phyloP scores from a whole-genome alignment of 2,888 invertebrate genomes.

The Erannis defoliaria region DNA sequence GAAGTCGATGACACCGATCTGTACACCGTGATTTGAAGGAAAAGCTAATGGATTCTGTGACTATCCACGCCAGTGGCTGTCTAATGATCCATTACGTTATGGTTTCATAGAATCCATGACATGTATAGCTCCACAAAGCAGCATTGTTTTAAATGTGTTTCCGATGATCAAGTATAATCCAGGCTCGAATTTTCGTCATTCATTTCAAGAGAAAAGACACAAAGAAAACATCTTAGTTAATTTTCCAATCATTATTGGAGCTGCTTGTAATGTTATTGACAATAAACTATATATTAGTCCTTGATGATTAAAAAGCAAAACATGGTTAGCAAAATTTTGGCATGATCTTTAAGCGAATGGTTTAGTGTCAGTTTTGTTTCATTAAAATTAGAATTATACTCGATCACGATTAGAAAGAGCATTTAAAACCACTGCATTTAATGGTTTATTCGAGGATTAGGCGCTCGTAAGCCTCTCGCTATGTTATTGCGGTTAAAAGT shows the following conservation, averaged over 20 bases:
- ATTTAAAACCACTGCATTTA: constrained; percentile 61
- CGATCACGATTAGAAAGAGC: constrained; percentile 62
- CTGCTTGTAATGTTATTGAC: background rate
- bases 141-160: constrained; percentile 47
- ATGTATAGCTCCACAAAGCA: constrained; percentile 45
- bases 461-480: constrained; percentile 79
- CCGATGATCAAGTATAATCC: constrained; percentile 46
- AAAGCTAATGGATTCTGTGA: constrained; percentile 58
- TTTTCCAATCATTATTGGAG: background rate
- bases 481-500: constrained; percentile 81
- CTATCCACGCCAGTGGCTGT: constrained; percentile 52
- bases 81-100: constrained; percentile 26
- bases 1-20: constrained; percentile 47
- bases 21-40: constrained; percentile 59
- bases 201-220: background rate
- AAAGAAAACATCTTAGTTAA: background rate
- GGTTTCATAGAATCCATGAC: constrained; percentile 34
- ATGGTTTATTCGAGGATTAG: constrained; percentile 74
- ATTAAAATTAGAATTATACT: constrained; percentile 48
- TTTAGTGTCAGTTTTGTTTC: constrained; percentile 38
- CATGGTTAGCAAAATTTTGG: constrained; percentile 39
- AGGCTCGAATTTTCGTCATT: background rate
- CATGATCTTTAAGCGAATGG: constrained; percentile 31
- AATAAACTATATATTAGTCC: constrained; percentile 15
- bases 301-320: constrained; percentile 37